Conservation (phyloP, 2,113 vertebrate genomes). For the Cottus gobio region DNA sequence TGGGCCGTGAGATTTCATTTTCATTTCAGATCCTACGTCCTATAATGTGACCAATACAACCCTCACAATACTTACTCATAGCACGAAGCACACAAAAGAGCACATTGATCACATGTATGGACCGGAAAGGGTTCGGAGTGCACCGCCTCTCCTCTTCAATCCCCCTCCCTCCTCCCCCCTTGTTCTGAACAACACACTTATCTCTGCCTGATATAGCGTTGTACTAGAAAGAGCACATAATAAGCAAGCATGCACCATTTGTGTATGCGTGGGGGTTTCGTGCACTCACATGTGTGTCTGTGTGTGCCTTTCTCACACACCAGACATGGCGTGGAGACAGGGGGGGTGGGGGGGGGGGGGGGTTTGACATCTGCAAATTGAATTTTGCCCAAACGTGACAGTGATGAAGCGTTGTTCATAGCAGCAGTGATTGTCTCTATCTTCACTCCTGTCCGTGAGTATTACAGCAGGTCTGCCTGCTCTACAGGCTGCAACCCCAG, state of each 20-base stretch:
- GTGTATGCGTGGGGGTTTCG: not conserved
- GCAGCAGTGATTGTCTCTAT: slow-evolving; percentile 90
- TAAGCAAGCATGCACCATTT: slow-evolving; percentile 59
- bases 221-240: slow-evolving; percentile 87
- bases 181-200: slow-evolving; percentile 67
- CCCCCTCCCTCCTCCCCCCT: not conserved
- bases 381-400: slow-evolving; percentile 90
- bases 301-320: slow-evolving; percentile 36
- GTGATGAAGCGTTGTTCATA: slow-evolving; percentile 91
- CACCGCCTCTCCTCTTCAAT: slow-evolving; percentile 32
- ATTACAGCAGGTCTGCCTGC: slow-evolving; percentile 76
- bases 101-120: slow-evolving; percentile 29
- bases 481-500: slow-evolving; percentile 61
- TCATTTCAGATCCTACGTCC: not conserved
- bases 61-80: not conserved
- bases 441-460: slow-evolving; percentile 82
- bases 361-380: slow-evolving; percentile 87
- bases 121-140: slow-evolving; percentile 26
- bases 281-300: slow-evolving; percentile 20
- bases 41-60: not conserved
- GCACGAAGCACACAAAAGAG: slow-evolving; percentile 17
- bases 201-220: slow-evolving; percentile 82
- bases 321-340: slow-evolving; percentile 48
- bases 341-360: slow-evolving; percentile 50
- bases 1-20: not conserved